Evolutionary conservation across 2,888 invertebrate genomes (phyloP).

Genomic region (Acleris emargana): DNA sequence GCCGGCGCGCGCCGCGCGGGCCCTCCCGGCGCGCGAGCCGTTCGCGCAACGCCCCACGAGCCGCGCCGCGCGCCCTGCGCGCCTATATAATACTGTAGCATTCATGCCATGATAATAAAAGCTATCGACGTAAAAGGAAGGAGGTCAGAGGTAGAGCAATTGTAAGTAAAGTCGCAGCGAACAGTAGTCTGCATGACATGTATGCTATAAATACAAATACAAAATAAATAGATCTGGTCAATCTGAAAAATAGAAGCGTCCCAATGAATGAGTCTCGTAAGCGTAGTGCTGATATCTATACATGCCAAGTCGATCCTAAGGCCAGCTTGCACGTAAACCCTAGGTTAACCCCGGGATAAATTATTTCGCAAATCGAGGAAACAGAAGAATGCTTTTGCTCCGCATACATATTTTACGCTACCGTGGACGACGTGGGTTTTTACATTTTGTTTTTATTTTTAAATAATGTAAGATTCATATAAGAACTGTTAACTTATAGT

Average conservation of each 20-base stretch:
- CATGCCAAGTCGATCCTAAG: no score
- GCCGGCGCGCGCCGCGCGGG: conserved; percentile 12
- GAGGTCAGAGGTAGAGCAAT: conserved; percentile 37
- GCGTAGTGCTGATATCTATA: background rate
- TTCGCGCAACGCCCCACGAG: background rate
- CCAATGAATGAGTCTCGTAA: conserved; percentile 5
- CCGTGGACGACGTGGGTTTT: no score
- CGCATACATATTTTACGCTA: no score
- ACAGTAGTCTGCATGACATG: conserved; percentile 27
- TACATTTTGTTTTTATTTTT: no score
- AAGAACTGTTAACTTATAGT: no score
- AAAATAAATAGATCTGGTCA: conserved; percentile 33
- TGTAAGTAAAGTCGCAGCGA: conserved; percentile 35
- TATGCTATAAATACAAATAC: conserved; percentile 33
- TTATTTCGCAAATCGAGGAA: no score
- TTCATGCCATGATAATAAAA: conserved; percentile 35
- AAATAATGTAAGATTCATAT: no score
- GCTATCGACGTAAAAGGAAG: conserved; percentile 36
- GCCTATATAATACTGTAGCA: conserved; percentile 30
- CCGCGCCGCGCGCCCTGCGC: conserved; percentile 10
- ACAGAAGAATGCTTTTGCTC: no score
- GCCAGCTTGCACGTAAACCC: no score
- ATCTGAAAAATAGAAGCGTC: conserved; percentile 22
- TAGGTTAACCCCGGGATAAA: no score
- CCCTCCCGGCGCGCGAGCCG: background rate